phyloP scores from a whole-genome alignment of 23 tunicate genomes.

The Styela plicata region DNA sequence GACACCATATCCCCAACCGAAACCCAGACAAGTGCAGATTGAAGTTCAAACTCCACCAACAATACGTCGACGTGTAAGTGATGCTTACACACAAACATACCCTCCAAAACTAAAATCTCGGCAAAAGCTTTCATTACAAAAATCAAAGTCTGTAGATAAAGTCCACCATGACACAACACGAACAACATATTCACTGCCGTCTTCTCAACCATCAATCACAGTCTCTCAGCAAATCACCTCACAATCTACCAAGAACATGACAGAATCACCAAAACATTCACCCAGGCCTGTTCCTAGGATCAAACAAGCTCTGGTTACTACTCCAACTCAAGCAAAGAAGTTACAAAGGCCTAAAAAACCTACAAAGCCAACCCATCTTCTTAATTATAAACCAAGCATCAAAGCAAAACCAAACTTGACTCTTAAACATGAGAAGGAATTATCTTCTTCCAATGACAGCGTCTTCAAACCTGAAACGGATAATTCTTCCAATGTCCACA shows the following conservation, averaged over 20 bases:
- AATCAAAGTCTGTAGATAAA: not conserved
- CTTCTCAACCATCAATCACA: not conserved
- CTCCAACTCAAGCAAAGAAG: not conserved
- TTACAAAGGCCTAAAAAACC: constrained; percentile 12
- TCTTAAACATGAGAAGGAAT: not conserved
- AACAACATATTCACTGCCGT: not conserved
- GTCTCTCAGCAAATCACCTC: not conserved
- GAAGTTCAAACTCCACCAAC: not conserved
- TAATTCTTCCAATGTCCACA: not conserved
- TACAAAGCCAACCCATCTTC: not conserved
- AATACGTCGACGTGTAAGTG: too few species aligned
- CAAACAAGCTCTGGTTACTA: not conserved
- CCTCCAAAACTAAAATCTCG: not conserved
- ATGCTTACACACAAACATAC: not conserved
- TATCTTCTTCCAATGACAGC: not conserved
- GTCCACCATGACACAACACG: not conserved
- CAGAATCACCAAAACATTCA: not conserved
- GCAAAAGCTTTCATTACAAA: not conserved
- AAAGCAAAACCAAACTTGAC: not conserved
- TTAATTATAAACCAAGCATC: not conserved
- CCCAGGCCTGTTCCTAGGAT: not conserved
- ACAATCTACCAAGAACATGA: not conserved
- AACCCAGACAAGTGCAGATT: not conserved
- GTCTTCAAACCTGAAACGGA: not conserved
- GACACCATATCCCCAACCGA: not conserved